Evolutionary conservation across 2,113 vertebrate genomes (phyloP).

Genomic region (Empidonax traillii): DNA sequence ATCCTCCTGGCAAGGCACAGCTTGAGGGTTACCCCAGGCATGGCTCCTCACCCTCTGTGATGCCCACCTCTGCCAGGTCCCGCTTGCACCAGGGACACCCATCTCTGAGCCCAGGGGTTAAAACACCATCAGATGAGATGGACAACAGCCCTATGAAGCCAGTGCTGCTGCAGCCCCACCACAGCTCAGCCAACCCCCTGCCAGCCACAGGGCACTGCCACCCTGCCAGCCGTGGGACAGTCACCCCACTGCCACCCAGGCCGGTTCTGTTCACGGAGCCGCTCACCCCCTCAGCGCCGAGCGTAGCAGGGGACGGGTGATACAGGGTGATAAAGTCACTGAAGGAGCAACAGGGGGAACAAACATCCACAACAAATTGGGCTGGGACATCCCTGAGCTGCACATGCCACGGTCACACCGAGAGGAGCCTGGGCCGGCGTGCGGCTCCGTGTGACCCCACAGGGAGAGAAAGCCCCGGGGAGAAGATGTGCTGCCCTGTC

Average conservation of each 20-base stretch:
- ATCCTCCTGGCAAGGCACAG: fast-evolving
- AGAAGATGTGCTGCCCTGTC: background rate
- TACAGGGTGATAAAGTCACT: background rate
- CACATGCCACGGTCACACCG: fast-evolving
- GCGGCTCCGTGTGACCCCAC: fast-evolving
- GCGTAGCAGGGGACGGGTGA: fast-evolving
- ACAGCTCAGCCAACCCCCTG: background rate
- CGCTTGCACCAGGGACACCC: background rate
- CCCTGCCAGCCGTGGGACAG: background rate
- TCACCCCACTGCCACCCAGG: background rate
- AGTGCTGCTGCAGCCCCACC: background rate
- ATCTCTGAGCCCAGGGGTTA: background rate
- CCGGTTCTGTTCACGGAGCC: fast-evolving
- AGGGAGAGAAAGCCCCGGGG: fast-evolving
- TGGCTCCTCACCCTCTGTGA: background rate
- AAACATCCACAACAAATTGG: fast-evolving
- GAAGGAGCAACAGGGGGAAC: background rate
- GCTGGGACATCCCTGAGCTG: background rate
- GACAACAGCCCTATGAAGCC: background rate
- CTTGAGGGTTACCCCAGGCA: background rate
- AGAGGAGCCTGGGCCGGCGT: background rate
- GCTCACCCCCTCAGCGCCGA: fast-evolving
- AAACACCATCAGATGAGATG: background rate
- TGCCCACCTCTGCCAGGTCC: background rate
- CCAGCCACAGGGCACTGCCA: background rate